Percentiles rank a stretch among this genome's conserved stretches.
phyloP scores from a whole-genome alignment of 1,140 invertebrate species.

The Phenacoccus solenopsis region DNA sequence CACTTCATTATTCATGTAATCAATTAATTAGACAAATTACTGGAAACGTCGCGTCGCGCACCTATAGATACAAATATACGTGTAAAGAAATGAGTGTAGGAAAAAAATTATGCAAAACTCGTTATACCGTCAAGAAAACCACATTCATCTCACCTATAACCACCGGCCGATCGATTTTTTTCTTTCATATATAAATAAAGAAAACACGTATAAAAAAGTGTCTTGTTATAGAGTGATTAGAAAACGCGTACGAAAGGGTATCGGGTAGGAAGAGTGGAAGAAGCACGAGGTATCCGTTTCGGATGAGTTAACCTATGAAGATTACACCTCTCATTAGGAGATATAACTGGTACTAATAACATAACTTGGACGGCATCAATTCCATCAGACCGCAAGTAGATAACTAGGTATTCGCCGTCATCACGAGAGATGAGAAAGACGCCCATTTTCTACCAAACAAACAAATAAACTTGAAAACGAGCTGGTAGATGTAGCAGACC shows the following conservation, averaged over 20 bases:
- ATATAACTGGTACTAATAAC: constrained; percentile 15
- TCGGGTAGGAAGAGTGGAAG: neutral
- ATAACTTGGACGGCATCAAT: constrained; percentile 9
- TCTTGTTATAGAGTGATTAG: constrained; percentile 14
- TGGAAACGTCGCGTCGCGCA: neutral
- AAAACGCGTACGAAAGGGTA: neutral
- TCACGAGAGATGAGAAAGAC: constrained; percentile 10
- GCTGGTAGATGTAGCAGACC: constrained; percentile 6
- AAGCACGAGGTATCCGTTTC: constrained; percentile 10
- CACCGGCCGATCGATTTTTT: neutral
- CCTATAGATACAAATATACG: too few relatives aligned
- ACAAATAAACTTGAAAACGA: constrained; percentile 15
- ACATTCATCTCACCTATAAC: neutral
- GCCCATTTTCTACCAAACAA: constrained; percentile 11
- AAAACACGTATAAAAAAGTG: neutral
- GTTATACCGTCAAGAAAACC: neutral
- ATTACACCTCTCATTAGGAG: constrained; percentile 17
- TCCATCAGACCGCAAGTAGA: constrained; percentile 15
- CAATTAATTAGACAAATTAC: neutral
- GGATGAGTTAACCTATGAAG: constrained; percentile 15
- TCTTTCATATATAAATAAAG: neutral
- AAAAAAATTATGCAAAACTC: neutral
- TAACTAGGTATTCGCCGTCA: constrained; percentile 16
- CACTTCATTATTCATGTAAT: neutral
- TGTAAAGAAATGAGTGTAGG: neutral